Evolutionary conservation across 2,113 vertebrate genomes (phyloP).

Genomic region (Thalassarche chlororhynchos): DNA sequence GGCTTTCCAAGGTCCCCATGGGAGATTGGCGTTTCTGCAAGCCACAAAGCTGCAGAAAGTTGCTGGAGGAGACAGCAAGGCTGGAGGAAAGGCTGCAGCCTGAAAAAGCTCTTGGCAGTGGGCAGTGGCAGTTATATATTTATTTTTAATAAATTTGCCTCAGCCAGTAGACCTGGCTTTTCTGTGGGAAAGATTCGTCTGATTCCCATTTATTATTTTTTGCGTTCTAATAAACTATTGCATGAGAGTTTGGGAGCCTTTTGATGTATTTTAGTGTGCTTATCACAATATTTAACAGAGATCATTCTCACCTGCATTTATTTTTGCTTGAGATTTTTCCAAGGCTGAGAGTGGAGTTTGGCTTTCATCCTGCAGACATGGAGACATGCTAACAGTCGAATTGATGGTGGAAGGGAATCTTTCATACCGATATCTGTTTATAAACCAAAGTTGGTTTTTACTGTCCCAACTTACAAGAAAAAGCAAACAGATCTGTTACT

Average conservation of each 20-base stretch:
- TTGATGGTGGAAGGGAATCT: slow-evolving; percentile 65
- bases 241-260: not conserved
- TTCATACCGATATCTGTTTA: slow-evolving; percentile 75
- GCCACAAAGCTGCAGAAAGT: not conserved
- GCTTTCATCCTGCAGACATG: slow-evolving; percentile 66
- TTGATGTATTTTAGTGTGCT: not conserved
- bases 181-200: not conserved
- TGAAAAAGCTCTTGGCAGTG: not conserved
- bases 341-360: slow-evolving; percentile 17
- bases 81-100: not conserved
- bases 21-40: not conserved
- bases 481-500: not conserved
- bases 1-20: not conserved
- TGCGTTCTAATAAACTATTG: not conserved
- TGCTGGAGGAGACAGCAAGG: not conserved
- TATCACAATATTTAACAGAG: not conserved
- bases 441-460: slow-evolving; percentile 32
- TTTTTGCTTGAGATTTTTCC: slow-evolving; percentile 64
- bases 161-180: not conserved
- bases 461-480: not conserved
- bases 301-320: slow-evolving; percentile 60
- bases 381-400: slow-evolving; percentile 58
- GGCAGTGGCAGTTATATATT: not conserved
- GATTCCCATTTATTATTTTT: not conserved
- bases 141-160: not conserved